Percentiles rank a stretch among this genome's conserved stretches.
Evolutionary conservation across 2,797 vertebrate species (phyloP).

Genomic region (Amblyraja radiata): DNA sequence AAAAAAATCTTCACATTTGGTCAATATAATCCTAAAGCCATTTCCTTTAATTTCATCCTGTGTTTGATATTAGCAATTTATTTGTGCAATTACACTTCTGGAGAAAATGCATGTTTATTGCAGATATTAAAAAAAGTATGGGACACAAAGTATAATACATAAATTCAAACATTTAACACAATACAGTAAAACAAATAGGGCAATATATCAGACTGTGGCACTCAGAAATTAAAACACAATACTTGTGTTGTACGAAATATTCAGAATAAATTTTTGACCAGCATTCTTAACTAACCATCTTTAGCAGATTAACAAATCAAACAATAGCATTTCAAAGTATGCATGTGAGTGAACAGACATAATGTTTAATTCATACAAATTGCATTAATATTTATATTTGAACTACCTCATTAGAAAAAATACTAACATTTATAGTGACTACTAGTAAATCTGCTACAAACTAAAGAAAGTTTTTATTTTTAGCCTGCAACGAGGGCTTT

Average conservation of each 20-base stretch:
- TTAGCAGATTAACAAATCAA: slow-evolving; percentile 24
- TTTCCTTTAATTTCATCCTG: background rate
- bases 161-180: slow-evolving; percentile 17
- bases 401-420: background rate
- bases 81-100: background rate
- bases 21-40: background rate
- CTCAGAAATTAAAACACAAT: background rate
- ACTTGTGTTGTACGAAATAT: background rate
- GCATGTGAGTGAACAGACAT: background rate
- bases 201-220: background rate
- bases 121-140: background rate
- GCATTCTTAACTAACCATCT: slow-evolving; percentile 18
- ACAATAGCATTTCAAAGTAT: background rate
- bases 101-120: background rate
- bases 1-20: background rate
- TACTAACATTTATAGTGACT: slow-evolving; percentile 10
- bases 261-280: background rate
- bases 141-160: background rate
- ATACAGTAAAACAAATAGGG: background rate
- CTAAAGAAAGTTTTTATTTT: slow-evolving; percentile 30
- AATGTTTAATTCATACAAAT: slow-evolving; percentile 36
- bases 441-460: background rate
- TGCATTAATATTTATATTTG: slow-evolving; percentile 36
- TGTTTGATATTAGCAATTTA: background rate
- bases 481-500: slow-evolving; percentile 14